Base-by-base conservation (phyloP, 2,888 invertebrate genomes). In the Andrena camellia region DNA sequence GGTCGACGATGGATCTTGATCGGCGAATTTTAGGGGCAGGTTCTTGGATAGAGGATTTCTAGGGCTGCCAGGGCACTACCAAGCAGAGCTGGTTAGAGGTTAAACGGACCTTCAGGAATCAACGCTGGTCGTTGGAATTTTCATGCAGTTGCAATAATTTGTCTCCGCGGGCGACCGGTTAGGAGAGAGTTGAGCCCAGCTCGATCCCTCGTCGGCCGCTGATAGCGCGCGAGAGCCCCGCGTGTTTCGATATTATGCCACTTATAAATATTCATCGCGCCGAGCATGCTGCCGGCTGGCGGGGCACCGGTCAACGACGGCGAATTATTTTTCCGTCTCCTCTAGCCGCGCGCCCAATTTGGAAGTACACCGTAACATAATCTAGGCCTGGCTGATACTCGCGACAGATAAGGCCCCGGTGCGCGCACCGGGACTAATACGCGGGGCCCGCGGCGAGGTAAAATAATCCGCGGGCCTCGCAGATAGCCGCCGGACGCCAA, bases 231-330 rank as follows among this genome's bases (percentile, higher is more conserved):
- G 70, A 10, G n/a, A 13, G 42, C 17, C 42, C 50, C 48, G 67
- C 66, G 63, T 72, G 78, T 75, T 59, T 68, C 82, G 71, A 78
- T 78, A 66, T 69, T 70, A 60, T 29, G 54, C 54, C 48, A 67
- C 63, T 82, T 78, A 86, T 86, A 80, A 86, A 86, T 86, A 86
- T 86, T 85, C 86, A 84, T 77, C 52, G 68, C 7, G 35, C 6
- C 29, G 81, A 52, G 71, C 71, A 72, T 59, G 70, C 71, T n/a
- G 23, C 31, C 54, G 54, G 54, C 29, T 31, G 52, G 42, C 64
- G 42, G 35, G 54, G 26, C 59, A 59, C 59, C 59, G 69, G 74
- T 74, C 67, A 78, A 78, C 63, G 73, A 79, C 52, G 31, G 31
- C 10, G 48, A 48, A 31, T 42, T 26, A 57, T 68, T 79, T 72